These are phyloP conservation scores for Hypena proboscidalis DNA, from an alignment of 2,888 invertebrate species.

Conservation along the genomic window DNA sequence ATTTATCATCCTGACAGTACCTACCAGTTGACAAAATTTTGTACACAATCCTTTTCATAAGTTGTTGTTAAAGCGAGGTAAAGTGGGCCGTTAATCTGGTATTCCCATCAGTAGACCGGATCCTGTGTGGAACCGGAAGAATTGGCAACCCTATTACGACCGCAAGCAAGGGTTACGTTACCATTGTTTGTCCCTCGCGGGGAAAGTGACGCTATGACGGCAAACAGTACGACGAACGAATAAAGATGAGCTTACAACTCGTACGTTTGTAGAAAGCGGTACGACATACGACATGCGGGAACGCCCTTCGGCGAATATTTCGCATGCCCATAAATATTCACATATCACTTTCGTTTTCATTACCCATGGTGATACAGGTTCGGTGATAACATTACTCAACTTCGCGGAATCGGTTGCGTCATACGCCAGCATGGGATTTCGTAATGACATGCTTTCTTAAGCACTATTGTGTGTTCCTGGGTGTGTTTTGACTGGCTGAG, in stretches of 20 bases:
- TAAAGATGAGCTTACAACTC: conserved; percentile 78
- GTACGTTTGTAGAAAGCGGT: conserved; percentile 79
- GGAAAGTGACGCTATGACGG: conserved; percentile 79
- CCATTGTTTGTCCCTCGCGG: conserved; percentile 58
- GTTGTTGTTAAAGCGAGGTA: too few relatives aligned
- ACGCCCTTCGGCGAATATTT: conserved; percentile 83
- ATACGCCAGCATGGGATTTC: conserved; percentile 67
- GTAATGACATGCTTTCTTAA: conserved; percentile 59
- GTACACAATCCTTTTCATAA: too few relatives aligned
- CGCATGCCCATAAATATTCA: conserved; percentile 81
- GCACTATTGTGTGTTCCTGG: conserved; percentile 43
- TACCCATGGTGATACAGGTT: conserved; percentile 60
- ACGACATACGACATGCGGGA: conserved; percentile 78
- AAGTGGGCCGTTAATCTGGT: too few relatives aligned
- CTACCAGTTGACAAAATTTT: too few relatives aligned
- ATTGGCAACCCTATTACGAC: too few relatives aligned
- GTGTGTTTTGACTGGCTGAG: too few relatives aligned
- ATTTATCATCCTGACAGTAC: too few relatives aligned
- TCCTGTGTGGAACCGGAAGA: too few relatives aligned
- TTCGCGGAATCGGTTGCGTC: conserved; percentile 59
- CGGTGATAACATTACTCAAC: conserved; percentile 72
- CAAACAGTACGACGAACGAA: conserved; percentile 61
- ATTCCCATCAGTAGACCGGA: too few relatives aligned
- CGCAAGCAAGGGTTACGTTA: conserved; percentile 69
- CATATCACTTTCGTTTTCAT: conserved; percentile 79